Base-by-base conservation (phyloP, 2,113 vertebrate species). In the Gymnobelideus leadbeateri region DNA sequence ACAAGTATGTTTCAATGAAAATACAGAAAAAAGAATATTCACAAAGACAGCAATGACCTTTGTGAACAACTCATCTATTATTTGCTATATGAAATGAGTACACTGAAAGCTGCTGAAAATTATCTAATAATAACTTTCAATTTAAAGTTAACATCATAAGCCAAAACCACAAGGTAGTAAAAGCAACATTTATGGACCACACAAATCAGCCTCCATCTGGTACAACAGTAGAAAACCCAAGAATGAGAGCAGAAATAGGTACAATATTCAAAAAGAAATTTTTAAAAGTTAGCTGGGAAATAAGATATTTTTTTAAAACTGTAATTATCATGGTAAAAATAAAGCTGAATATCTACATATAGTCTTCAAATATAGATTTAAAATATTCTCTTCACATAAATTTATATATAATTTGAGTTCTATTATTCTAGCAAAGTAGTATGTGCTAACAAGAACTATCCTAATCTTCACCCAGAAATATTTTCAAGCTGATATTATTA, bases 381-480 rank as follows among this genome's bases (percentile, higher is more conserved):
- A 94, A 97, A 93, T 92, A 94, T 94, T 98, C 96, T 93, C 95
- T 94, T 94, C 97, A 97, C 89, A 84, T 12, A 93, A 96, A 97
- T 94, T 94, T 89, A 96, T 91, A 96, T 61, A 90, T 97, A 96
- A 98, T 91, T 98, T 5, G 46, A 97, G 96, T 94, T 93, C 89
- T 97, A 92, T 92, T 91, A 95, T 93, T 50, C 95, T 96, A 94
- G 95, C 94, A 97, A 97, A 97, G 98, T 98, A 99, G 98, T 99
- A 99, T 98, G 99, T 98, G 99, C 98, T 98, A 99, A 99, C 98
- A 99, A 98, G 98, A 99, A 98, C 98, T 98, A 98, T 97, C 99
- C 99, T 99, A 99, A 99, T 99, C 99, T 99, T 99, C 99, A 99
- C 98, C 98, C 96, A 94, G 99, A 99, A 99, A 99, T 99, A 99